Base-by-base conservation (phyloP, 2,113 vertebrate genomes). In the Edolisoma coerulescens region DNA sequence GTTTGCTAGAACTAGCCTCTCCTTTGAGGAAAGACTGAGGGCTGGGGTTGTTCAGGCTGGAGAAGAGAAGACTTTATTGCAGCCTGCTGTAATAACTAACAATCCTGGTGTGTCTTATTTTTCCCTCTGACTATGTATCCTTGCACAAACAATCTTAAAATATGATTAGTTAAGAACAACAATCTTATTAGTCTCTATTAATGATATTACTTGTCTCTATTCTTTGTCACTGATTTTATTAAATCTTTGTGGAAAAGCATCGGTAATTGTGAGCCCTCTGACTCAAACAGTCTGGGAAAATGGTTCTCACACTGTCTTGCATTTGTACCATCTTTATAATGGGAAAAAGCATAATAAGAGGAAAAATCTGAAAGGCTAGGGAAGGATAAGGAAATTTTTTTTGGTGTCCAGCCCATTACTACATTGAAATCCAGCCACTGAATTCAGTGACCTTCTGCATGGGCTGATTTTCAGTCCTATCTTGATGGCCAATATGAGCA, bases 161-260 rank as follows among this genome's bases (percentile, higher is more conserved):
- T 93, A 27, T 30, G 16, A 94, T 94, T 93, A 93, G 75, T 91
- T 85, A 73, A 65, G 88, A 73, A 79, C n/a, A 93, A 64, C 11
- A 60, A 49, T 50, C 57, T 80, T 49, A 28, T 90, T 94, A 69
- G 50, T 76, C 32, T 90, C 54, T 81, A 52, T 84, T 84, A 94
- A 94, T 68, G 60, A 22, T 21, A 71, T 91, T 80, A 49, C 26
- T 9, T 80, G 45, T 70, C 89, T 89, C 81, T 71, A 93, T 67
- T 94, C 69, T 47, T 81, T 89, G 84, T 59, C 64, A 71, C 16
- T 82, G 52, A 81, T 93, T 95, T 91, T 71, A 87, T 94, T 94
- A 95, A 56, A 54, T 71, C 69, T 75, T 93, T 60, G 35, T 75
- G 73, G 47, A 70, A 50, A 84, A 84, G 13, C 59, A 44, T 47